Base-by-base conservation (phyloP, 2,797 vertebrate species). In the Galago senegalensis region DNA sequence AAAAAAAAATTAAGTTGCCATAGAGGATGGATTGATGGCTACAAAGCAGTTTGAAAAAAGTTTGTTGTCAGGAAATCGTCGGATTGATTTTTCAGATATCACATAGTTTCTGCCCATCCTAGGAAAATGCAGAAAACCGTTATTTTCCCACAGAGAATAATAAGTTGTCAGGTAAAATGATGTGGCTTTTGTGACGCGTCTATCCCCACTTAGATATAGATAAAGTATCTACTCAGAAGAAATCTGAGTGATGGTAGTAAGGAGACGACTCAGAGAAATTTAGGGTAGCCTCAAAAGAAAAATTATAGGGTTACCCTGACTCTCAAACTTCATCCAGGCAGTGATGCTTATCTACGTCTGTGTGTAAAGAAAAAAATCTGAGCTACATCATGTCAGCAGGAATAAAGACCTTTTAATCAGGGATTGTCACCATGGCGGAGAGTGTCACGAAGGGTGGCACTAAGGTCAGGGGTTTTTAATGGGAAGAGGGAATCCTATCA, bases 141-240 rank as follows among this genome's bases (percentile, higher is more conserved):
- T 67, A 14, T 7, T 72, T 86, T 80, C 70, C 8, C 43, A 77
- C 3, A 73, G 11, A 11, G 25, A 91, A 76, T 40, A 3, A 23
- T 29, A 90, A 70, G 1, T 77, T 92, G 77, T 11, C 10, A 75
- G 7, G 21, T 63, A 29, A 3, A 79, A 89, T 60, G 49, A 80
- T 1, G 1, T 89, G 21, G n/a, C 12, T 49, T 88, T 93, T 79
- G 4, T 56, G 56, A 20, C 21, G 61, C 25, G 5, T 18, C 27
- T 75, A 29, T 37, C 60, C 6, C 3, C 7, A 37, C 40, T 31
- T 73, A 95, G 76, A 53, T 29, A 63, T 34, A 76, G 40, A 67
- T 90, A 81, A 93, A 37, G 2, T 65, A 58, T 53, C 31, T 61
- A 70, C 90, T 89, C 77, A 80, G 31, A 91, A 72, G 40, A 96